A percentile compares a stretch with the other conserved stretches of the same genome.
Evolutionary conservation across 2,113 vertebrate species (phyloP).

Genomic region (Danionella cerebrum): DNA sequence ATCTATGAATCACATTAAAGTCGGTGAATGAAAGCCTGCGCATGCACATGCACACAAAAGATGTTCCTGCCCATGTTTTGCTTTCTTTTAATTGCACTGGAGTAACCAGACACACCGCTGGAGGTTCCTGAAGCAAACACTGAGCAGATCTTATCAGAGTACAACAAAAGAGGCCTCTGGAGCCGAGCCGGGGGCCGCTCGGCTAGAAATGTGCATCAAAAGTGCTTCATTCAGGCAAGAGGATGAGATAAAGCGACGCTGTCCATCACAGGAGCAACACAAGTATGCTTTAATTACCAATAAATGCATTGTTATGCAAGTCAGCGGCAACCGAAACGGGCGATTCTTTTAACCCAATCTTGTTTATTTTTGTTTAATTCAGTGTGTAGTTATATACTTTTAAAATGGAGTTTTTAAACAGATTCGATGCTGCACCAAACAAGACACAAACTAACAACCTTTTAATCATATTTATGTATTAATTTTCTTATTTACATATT

Average conservation of each 20-base stretch:
- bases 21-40: slow-evolving; percentile 20
- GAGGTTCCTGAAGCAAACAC: slow-evolving; percentile 35
- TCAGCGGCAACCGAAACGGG: too few relatives aligned
- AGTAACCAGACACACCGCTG: slow-evolving; percentile 42
- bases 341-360: too few relatives aligned
- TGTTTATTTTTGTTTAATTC: too few relatives aligned
- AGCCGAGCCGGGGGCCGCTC: slow-evolving; percentile 34
- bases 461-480: too few relatives aligned
- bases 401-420: too few relatives aligned
- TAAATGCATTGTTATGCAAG: too few relatives aligned
- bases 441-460: too few relatives aligned
- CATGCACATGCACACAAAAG: background rate
- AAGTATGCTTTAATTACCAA: background rate
- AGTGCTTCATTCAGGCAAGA: slow-evolving; percentile 63
- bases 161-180: slow-evolving; percentile 45
- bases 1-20: slow-evolving; percentile 26
- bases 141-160: slow-evolving; percentile 37
- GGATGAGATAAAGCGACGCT: background rate
- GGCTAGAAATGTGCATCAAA: slow-evolving; percentile 56
- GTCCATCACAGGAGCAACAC: background rate
- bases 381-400: too few relatives aligned
- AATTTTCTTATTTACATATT: too few relatives aligned
- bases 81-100: slow-evolving; percentile 35
- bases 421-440: too few relatives aligned
- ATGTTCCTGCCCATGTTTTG: slow-evolving; percentile 35